Evolutionary conservation across 2,888 invertebrate species (phyloP).

Genomic region (Acanthopleura granulata): DNA sequence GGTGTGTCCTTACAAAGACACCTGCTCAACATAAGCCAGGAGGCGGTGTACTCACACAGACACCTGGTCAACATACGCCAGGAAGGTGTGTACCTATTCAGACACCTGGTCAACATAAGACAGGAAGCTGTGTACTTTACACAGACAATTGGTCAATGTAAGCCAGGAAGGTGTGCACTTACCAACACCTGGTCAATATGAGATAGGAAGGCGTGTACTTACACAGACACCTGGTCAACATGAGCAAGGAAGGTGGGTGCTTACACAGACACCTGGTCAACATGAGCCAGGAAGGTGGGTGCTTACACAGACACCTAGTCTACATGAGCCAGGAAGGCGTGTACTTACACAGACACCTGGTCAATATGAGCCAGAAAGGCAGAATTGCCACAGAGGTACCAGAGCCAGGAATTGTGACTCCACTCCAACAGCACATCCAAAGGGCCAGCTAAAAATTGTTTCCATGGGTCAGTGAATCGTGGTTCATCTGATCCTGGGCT

Average conservation of each 20-base stretch:
- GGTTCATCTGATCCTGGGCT: constrained; percentile 29
- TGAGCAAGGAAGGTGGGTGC: constrained; percentile 39
- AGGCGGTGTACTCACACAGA: constrained; percentile 38
- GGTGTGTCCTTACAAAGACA: constrained; percentile 41
- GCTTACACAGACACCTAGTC: no score
- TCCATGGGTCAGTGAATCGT: constrained; percentile 55
- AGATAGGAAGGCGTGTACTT: no score
- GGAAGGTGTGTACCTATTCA: constrained; percentile 41
- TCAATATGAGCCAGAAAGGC: constrained; percentile 82
- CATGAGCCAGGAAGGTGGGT: constrained; percentile 77
- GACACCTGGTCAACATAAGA: constrained; percentile 74
- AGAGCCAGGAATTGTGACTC: constrained; percentile 74
- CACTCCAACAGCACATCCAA: constrained; percentile 75
- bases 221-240: background rate
- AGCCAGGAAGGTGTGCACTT: no score
- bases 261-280: constrained; percentile 72
- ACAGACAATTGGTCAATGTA: no score
- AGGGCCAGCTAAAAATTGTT: constrained; percentile 71
- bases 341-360: constrained; percentile 50
- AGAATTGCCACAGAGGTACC: constrained; percentile 76
- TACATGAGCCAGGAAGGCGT: constrained; percentile 38
- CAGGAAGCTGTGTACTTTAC: no score
- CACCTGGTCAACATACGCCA: constrained; percentile 31
- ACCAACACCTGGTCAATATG: no score
- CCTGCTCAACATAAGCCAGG: constrained; percentile 37